Conservation (phyloP, 2,797 vertebrate species). For the Sebastes cheni region DNA sequence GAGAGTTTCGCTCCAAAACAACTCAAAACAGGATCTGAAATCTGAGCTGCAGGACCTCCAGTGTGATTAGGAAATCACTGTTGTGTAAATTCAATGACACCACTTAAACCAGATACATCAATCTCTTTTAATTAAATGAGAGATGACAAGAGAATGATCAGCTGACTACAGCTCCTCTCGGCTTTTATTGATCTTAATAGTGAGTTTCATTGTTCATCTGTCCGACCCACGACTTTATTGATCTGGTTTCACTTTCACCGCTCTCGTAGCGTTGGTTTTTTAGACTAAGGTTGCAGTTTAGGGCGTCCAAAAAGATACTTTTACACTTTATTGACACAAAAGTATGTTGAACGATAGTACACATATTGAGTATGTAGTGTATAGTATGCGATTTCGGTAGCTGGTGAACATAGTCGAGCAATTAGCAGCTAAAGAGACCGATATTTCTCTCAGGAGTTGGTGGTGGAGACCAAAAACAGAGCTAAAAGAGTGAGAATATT, state of each 20-base stretch:
- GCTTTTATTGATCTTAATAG: too few species aligned
- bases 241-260: too few species aligned
- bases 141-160: neutral
- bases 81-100: neutral
- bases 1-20: conserved; percentile 7
- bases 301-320: too few species aligned
- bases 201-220: too few species aligned
- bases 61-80: neutral
- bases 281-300: too few species aligned
- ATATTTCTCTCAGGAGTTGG: neutral
- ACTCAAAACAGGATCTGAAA: conserved; percentile 24
- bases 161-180: neutral
- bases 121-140: neutral
- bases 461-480: conserved; percentile 3
- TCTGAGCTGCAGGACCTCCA: conserved; percentile 5
- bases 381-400: neutral
- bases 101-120: neutral
- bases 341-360: too few species aligned
- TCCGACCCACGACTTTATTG: too few species aligned
- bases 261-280: too few species aligned
- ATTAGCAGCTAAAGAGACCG: neutral
- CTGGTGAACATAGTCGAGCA: neutral
- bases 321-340: too few species aligned
- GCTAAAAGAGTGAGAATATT: neutral
- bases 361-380: too few species aligned